Base-by-base conservation (phyloP, 1,140 invertebrate species). In the Aphelinus certus region DNA sequence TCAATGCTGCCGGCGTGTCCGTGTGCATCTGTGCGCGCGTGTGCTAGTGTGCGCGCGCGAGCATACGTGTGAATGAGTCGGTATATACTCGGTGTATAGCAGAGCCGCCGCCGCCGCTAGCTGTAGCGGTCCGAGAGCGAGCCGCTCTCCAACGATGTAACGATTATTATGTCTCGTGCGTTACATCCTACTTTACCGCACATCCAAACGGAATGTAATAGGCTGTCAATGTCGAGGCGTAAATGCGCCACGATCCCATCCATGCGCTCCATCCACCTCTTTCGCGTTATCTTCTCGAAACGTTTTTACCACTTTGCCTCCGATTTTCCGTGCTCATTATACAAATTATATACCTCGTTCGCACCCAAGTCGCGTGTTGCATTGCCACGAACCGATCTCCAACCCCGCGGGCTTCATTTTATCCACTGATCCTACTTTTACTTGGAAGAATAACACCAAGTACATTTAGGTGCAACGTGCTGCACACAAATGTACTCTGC, bases 141-240 rank as follows among this genome's bases (percentile, higher is more conserved):
- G 26, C 61, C 61, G 61, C 5, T 43, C n/a, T 42, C n/a, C 46
- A 42, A 51, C 64, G 64, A 66, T 66, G 51, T 71, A 71, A 61
- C 58, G 57, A 61, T 61, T 49, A 71, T 71, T 61, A 71, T 71
- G 57, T 71, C 68, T 61, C 68, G 68, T 26, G 58, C 68, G 58
- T 71, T 71, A 62, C 58, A 71, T 71, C 68, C 68, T 62, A 66
- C 64, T 66, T 66, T 66, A 66, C 51, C 51, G 49, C 64, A 55
- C 51, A 66, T 51, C 51, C n/a, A 66, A 66, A 66, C 46, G 55
- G 56, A 69, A 58, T 69, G 55, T 58, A 69, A 69, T 69, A 26
- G 56, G 56, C 56, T 58, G 55, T 58, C 45, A 9, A 67, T 67
- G 45, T 56, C 9, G 3, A 57, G 51, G n/a, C n/a, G 6, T 63